phyloP scores from a whole-genome alignment of 2,888 invertebrate genomes.

The Abrostola tripartita region DNA sequence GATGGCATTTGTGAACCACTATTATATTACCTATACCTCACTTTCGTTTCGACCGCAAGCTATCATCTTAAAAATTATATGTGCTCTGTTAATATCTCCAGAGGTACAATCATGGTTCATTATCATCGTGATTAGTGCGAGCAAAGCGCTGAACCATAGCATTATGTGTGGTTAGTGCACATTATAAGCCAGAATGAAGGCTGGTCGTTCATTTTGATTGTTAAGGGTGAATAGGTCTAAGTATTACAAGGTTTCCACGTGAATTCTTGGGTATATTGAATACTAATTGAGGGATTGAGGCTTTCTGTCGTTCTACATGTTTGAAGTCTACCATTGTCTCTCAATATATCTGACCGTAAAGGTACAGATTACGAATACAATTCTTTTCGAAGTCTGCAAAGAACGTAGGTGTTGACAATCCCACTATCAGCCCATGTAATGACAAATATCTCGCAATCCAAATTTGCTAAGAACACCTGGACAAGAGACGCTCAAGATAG shows the following conservation, averaged over 20 bases:
- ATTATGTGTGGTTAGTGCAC: constrained; percentile 60
- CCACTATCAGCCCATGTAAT: no score
- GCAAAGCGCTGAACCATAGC: constrained; percentile 32
- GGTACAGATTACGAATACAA: no score
- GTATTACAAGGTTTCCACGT: not conserved
- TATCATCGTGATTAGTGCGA: constrained; percentile 61
- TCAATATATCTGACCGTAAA: no score
- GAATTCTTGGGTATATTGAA: not conserved
- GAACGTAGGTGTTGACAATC: no score
- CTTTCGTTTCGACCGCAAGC: constrained; percentile 29
- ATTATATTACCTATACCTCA: constrained; percentile 3
- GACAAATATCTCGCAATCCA: no score
- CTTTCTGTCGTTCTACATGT: no score
- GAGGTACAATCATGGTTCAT: constrained; percentile 57
- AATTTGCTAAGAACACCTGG: no score
- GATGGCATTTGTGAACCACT: constrained; percentile 14
- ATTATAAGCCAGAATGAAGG: constrained; percentile 46
- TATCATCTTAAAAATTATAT: constrained; percentile 53
- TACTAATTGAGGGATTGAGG: no score
- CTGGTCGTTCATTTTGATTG: constrained; percentile 35
- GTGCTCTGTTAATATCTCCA: constrained; percentile 53
- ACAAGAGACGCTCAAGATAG: no score
- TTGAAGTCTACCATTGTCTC: no score
- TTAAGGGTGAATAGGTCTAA: constrained; percentile 11
- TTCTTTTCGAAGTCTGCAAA: no score